Evolutionary conservation across 2,113 vertebrate species (phyloP).

Genomic region (Thunnus thynnus): DNA sequence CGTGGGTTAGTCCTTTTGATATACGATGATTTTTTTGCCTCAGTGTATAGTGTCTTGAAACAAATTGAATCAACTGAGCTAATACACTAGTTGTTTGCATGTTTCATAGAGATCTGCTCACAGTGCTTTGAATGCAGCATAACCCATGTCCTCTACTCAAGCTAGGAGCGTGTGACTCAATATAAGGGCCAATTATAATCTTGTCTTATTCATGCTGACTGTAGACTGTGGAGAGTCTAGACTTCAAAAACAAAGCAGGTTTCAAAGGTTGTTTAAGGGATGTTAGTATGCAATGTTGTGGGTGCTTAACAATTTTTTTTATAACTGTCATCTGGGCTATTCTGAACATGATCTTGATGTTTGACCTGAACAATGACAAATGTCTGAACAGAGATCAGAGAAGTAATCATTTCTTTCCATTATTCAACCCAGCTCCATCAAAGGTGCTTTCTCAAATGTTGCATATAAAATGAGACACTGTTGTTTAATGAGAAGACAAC

Average conservation of each 20-base stretch:
- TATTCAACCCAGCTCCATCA: background rate
- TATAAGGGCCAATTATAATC: background rate
- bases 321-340: too few relatives aligned
- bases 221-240: background rate
- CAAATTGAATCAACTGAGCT: background rate
- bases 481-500: too few relatives aligned
- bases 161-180: background rate
- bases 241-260: background rate
- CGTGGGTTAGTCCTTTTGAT: too few relatives aligned
- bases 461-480: background rate
- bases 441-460: background rate
- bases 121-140: background rate
- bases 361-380: background rate
- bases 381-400: background rate
- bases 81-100: slow-evolving; percentile 1
- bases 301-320: background rate
- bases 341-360: background rate
- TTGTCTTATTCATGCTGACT: background rate
- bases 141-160: background rate
- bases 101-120: background rate
- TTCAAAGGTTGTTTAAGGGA: background rate
- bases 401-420: background rate
- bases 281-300: background rate
- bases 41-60: too few relatives aligned
- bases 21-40: too few relatives aligned